Evolutionary conservation across 2,113 vertebrate species (phyloP), one percentile per base, ranked within the genome.

Genomic region (Pseudopipra pipra): DNA sequence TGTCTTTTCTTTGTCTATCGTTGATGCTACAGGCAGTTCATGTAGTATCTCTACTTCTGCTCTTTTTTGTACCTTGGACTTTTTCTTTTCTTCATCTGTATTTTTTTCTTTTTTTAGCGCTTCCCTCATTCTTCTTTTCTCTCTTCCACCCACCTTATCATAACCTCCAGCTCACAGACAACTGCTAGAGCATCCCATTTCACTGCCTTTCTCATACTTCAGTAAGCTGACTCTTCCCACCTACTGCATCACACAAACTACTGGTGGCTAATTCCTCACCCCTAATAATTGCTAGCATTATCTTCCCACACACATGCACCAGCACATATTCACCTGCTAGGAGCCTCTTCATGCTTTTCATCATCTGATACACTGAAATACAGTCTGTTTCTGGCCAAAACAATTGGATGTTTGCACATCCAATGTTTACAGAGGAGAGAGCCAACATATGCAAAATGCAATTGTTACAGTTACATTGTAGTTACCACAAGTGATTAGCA

Each of bases 201-300:
- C 62, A 85, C 54, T 94, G 55, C 51, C 54, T 90, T 87, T 94
- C 75, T 94, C 63, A 39, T 66, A 39, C 28, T 83, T 83, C 85
- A 80, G 41, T 62, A 66, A 79, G 72, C 79, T 88, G 85, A 70
- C 58, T 93, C 71, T 90, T 94, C 63, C 88, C 82, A 83, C 94
- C 63, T 80, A 66, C 62, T 70, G 37, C 55, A 77, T 55, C 90
- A 65, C 54, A 94, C 58, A 78, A 94, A 68, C 87, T 54, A 33
- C 67, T 67, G 63, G 72, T 90, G 90, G 83, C 75, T 92, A 92
- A 95, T 86, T 71, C 68, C 51, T 90, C 35, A 1, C 51, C 76
- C 71, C 33, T 86, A 77, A 77, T 1, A 0, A 88, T 14, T 90
- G 79, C 27, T 51, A 62, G n/a, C 54, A 84, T 63, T 35, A 39